These are phyloP conservation scores for Gymnocephalus cernua DNA, from an alignment of 2,113 vertebrate species.

Conservation along the genomic window DNA sequence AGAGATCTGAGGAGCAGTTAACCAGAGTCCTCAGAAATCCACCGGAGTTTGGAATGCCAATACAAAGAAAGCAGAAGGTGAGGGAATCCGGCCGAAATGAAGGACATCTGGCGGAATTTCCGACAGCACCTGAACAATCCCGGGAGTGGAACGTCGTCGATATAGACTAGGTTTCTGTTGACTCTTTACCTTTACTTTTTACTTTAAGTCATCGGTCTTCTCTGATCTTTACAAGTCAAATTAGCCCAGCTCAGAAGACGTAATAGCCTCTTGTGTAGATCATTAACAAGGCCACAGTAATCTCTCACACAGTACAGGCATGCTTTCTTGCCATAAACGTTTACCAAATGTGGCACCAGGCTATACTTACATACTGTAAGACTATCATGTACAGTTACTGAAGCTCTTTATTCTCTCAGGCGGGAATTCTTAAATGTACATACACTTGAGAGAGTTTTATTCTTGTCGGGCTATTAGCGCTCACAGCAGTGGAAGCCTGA, in stretches of 20 bases:
- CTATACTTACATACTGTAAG: slow-evolving; percentile 19
- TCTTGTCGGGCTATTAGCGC: slow-evolving; percentile 7
- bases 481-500: slow-evolving; percentile 5
- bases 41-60: no score
- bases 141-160: no score
- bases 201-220: not conserved
- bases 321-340: slow-evolving; percentile 50
- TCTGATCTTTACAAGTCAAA: slow-evolving; percentile 5
- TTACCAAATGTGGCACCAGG: slow-evolving; percentile 43
- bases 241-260: slow-evolving; percentile 7
- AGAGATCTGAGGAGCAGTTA: no score
- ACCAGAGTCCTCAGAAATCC: no score
- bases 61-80: no score
- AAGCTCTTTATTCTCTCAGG: not conserved
- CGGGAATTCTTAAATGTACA: slow-evolving; percentile 18
- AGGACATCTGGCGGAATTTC: no score
- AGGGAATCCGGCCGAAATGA: no score
- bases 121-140: no score
- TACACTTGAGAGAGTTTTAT: slow-evolving; percentile 1
- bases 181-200: no score
- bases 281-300: slow-evolving; percentile 29
- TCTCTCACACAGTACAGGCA: slow-evolving; percentile 21
- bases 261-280: slow-evolving; percentile 32
- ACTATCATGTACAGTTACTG: not conserved
- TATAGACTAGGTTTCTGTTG: not conserved